These are phyloP conservation scores for Zygothrica quintamaculata DNA, from an alignment of 2,888 invertebrate species.

Conservation along the genomic window DNA sequence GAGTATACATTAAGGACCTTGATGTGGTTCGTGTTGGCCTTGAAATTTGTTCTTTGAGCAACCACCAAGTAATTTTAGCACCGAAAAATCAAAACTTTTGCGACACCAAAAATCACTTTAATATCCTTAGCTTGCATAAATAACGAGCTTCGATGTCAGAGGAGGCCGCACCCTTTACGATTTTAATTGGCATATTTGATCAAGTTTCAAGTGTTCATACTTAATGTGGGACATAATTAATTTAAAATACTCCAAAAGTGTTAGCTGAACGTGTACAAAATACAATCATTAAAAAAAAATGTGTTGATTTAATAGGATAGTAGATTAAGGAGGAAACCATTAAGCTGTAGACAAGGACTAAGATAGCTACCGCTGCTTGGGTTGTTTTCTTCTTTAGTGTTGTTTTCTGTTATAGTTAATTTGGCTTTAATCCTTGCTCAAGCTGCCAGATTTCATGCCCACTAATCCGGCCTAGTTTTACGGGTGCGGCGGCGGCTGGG, in stretches of 20 bases:
- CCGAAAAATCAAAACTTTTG: background rate
- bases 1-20: slow-evolving; percentile 55
- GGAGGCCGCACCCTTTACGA: background rate
- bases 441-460: slow-evolving; percentile 63
- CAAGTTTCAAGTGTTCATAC: slow-evolving; percentile 45
- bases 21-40: slow-evolving; percentile 59
- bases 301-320: background rate
- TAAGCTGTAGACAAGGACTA: no score
- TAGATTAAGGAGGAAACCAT: background rate
- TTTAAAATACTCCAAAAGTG: slow-evolving; percentile 43
- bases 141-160: slow-evolving; percentile 67
- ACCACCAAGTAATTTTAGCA: slow-evolving; percentile 5
- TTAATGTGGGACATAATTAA: slow-evolving; percentile 62
- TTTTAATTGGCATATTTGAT: slow-evolving; percentile 65
- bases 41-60: slow-evolving; percentile 48
- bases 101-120: slow-evolving; percentile 72
- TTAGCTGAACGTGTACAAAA: slow-evolving; percentile 16
- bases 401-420: slow-evolving; percentile 46
- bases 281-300: background rate
- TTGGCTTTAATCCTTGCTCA: slow-evolving; percentile 71
- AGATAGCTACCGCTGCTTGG: slow-evolving; percentile 8
- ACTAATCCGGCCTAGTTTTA: slow-evolving; percentile 80
- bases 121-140: slow-evolving; percentile 82
- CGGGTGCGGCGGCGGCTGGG: slow-evolving; percentile 61
- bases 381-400: background rate